A percentile compares a stretch with the other conserved stretches of the same genome.
Evolutionary conservation across 1,140 invertebrate species (phyloP).

Genomic region (Oryzaephilus surinamensis): DNA sequence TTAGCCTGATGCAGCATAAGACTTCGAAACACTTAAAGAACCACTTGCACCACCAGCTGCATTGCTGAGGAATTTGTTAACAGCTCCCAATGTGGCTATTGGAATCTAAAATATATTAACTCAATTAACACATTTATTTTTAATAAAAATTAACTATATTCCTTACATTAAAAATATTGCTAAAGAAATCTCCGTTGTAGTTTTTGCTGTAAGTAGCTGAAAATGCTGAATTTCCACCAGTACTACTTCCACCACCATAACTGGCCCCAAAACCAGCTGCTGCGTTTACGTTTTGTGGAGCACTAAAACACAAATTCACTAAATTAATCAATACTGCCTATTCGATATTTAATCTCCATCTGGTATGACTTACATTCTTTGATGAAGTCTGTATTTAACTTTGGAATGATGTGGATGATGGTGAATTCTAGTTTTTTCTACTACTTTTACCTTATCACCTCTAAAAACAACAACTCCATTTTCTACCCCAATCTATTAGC

Average conservation of each 20-base stretch:
- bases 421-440: constrained; percentile 8
- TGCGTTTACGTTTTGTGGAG: too few relatives aligned
- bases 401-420: constrained; percentile 8
- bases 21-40: constrained; percentile 10
- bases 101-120: constrained; percentile 41
- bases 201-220: constrained; percentile 7
- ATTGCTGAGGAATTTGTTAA: constrained; percentile 35
- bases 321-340: too few relatives aligned
- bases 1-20: too few relatives aligned
- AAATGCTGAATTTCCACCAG: neutral
- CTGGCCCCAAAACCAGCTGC: constrained; percentile 6
- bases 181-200: constrained; percentile 9
- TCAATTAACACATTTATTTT: constrained; percentile 1
- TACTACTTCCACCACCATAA: constrained; percentile 6
- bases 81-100: constrained; percentile 46
- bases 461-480: neutral
- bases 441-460: neutral
- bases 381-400: neutral
- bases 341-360: too few relatives aligned
- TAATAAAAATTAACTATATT: neutral
- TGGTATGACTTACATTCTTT: constrained; percentile 10
- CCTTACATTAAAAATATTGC: constrained; percentile 16
- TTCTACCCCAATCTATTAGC: neutral
- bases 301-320: too few relatives aligned
- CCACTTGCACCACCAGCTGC: constrained; percentile 20